Evolutionary conservation across 1,140 invertebrate genomes (phyloP), one percentile per base, ranked within the genome.

Genomic region (Manduca sexta): DNA sequence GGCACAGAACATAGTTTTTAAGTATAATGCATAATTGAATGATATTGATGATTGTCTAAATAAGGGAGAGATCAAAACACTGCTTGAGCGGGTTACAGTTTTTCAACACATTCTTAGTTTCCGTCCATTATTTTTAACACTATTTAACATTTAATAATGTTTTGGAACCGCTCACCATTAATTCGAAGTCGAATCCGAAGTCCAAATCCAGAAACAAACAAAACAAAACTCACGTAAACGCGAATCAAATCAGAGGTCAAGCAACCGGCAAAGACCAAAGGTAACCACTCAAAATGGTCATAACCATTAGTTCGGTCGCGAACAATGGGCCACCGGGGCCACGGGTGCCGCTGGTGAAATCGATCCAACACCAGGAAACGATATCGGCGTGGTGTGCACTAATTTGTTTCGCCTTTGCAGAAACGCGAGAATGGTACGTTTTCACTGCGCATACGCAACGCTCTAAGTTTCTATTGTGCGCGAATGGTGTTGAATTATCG

Each of bases 321-420:
- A 63, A 69, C 75, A 75, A 79, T 72, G 62, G 21, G 73, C 30
- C 57, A 49, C 49, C 61, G 50, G 55, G n/a, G 52, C 58, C 54
- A 60, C 69, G 51, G 52, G 51, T 57, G 70, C 73, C 21, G 21
- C 21, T 3, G 21, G 21, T 26, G 21, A 26, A 26, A 26, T 26
- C 21, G 21, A 26, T 55, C 45, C 33, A 45, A 49, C 52, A 66
- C 60, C 64, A 68, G 62, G 64, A 68, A 68, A 51, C 52, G 34
- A 55, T 62, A 69, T 64, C 62, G 61, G 62, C 61, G n/a, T n/a
- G n/a, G 45, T 58, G 55, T 53, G 21, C 21, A 64, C 69, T 72
- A 70, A 75, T 79, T 75, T 66, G 65, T 69, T 70, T 73, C 53
- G 47, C 71, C 71, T 67, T 67, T 64, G 61, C 52, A 26, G 72